Evolutionary conservation across 2,888 invertebrate genomes (phyloP).

Genomic region (Nycteola revayana): DNA sequence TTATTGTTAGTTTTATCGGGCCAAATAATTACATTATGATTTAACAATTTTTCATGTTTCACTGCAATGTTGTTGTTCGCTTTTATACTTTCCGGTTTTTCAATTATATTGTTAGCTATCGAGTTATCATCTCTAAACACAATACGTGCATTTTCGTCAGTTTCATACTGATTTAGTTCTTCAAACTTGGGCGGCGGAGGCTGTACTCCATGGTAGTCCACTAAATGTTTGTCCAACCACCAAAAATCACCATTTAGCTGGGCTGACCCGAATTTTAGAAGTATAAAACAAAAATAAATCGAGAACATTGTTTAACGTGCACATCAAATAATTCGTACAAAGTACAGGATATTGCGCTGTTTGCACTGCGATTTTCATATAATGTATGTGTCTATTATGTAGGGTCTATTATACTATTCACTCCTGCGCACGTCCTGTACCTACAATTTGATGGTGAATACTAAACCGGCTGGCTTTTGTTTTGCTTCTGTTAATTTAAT

Average conservation of each 20-base stretch:
- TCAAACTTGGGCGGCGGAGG: constrained; percentile 53
- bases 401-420: constrained; percentile 54
- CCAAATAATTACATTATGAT: constrained; percentile 16
- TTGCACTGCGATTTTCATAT: constrained; percentile 52
- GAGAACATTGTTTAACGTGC: constrained; percentile 42
- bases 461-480: constrained; percentile 39
- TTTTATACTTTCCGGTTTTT: constrained; percentile 4
- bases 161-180: constrained; percentile 54
- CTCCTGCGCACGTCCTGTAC: constrained; percentile 46
- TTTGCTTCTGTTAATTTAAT: constrained; percentile 29
- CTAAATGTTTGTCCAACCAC: constrained; percentile 64
- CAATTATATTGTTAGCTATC: constrained; percentile 10
- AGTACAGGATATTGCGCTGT: constrained; percentile 63
- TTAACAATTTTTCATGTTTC: neutral
- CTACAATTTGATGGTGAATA: constrained; percentile 38
- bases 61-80: constrained; percentile 5
- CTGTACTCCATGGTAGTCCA: constrained; percentile 40
- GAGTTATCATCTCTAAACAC: constrained; percentile 50
- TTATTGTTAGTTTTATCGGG: constrained; percentile 13
- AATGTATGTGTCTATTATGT: constrained; percentile 52
- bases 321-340: constrained; percentile 36
- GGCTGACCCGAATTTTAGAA: constrained; percentile 39
- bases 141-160: constrained; percentile 60
- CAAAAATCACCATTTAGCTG: constrained; percentile 70
- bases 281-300: constrained; percentile 35